Base-by-base conservation (phyloP, 1,140 invertebrate species). In the Vanessa atalanta region DNA sequence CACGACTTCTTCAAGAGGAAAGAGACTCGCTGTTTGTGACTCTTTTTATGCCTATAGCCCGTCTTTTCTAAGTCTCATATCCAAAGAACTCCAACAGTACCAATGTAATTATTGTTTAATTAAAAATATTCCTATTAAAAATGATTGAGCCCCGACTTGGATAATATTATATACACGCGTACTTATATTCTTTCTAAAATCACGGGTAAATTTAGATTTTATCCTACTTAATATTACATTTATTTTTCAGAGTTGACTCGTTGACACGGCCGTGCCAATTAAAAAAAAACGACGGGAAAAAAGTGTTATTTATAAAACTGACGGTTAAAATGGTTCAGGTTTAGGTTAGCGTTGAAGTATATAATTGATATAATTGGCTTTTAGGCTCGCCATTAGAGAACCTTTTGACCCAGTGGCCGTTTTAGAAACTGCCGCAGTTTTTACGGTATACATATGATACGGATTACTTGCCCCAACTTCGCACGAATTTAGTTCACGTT, bases 281-380 rank as follows among this genome's bases (percentile, higher is more conserved):
- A 37, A 26, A 65, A 47, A 43, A 50, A 65, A 48, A 65, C 11
- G 63, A 15, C 47, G 63, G 11, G 20, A 67, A 70, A 69, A 47
- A 69, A 48, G n/a, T 70, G 16, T 70, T 61, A 65, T 73, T 73
- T 67, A 73, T 60, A 72, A 72, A 68, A 68, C 48, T 76, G 69
- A 71, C 70, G 70, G 66, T 55, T 43, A 72, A 66, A 71, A 65
- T 55, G 69, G 76, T 72, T 50, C 65, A 71, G 76, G 53, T 72
- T 50, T 65, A 71, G 76, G 53, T 61, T 71, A 78, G 69, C 72
- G 79, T 79, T 87, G 76, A 83, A 87, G 86, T 86, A 81, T 89
- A 88, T 89, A 90, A 90, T 90, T 90, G 87, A 79, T 86, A 81
- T 90, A 88, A 90, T 89, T 90, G 85, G 84, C 82, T 81, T 84